Base-by-base conservation (phyloP, 2,113 vertebrate genomes). In the Periophthalmodon schlosseri region DNA sequence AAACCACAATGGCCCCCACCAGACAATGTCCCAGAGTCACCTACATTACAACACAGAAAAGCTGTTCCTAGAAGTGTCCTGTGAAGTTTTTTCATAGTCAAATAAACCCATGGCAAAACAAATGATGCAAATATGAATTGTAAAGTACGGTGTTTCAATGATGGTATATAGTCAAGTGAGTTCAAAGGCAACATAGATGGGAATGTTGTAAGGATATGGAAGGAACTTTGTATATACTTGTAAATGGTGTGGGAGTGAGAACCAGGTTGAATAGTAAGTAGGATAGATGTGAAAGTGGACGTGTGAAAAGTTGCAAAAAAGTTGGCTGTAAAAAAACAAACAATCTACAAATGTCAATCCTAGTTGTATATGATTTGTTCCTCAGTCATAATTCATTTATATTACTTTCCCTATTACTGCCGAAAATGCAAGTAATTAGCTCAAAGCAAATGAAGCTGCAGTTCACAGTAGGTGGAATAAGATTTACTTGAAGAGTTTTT, bases 1-100 rank as follows among this genome's bases (percentile, higher is more conserved):
- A 98, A 95, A 87, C 94, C 95, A 68, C 95, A 94, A 82, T 97
- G 97, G 98, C 97, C 97, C 13, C 97, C 96, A 9, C 92, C 93
- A 78, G 85, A 83, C 74, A 89, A 78, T 71, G 76, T 85, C 79
- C 85, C 85, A 2, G 89, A 76, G 70, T 90, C 88, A 66, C 87
- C 81, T 12, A 88, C 78, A 77, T 81, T 84, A n/a, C 92, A 92
- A 52, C 86, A 91, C 75, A 88, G 82, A 85, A 92, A 93, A 77
- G 78, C 78, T 63, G 44, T 78, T 74, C 86, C 83, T 76, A 90
- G 64, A 85, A 86, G 89, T 83, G 80, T 75, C 63, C 66, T 89
- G 79, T 86, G 89, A 94, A 84, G 87, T 36, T 68, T 72, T 77
- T 14, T 69, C 1, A 87, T 69, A 87, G 87, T 90, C 73, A 68